Base-by-base conservation (phyloP, 2,113 vertebrate species). In the Aleadryas rufinucha region DNA sequence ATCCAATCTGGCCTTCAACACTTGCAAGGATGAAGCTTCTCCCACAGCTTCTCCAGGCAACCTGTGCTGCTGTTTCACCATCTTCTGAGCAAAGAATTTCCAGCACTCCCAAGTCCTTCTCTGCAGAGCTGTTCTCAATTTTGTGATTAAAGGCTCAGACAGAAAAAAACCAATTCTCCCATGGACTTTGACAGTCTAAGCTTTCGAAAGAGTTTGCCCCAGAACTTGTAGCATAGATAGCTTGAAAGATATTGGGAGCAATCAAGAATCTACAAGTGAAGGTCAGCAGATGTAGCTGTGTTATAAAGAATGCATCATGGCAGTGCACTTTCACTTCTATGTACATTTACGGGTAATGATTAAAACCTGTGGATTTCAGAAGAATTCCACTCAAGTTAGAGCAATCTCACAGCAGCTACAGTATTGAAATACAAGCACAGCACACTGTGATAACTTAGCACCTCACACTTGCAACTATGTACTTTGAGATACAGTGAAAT, bases 151-250 rank as follows among this genome's bases (percentile, higher is more conserved):
- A 87, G 5, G 9, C 26, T 84, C 15, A 35, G 41, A 79, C 6
- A 11, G 4, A 1, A n/a, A 56, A 76, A 53, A 8, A 6, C 1
- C 8, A 59, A 7, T 57, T 89, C 12, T 63, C 22, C 22, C 0
- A 2, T 19, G 52, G 17, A 42, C 22, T 91, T 53, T 13, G 28
- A 31, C 45, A 57, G 19, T 6, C 18, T 59, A 17, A 42, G 30
- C 20, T 81, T 59, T 53, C 10, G 6, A 26, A 52, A 75, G 42
- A n/a, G 9, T 84, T 37, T 86, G 28, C 10, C 3, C 15, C n/a
- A 69, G 66, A 28, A 65, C 26, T 33, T n/a, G 18, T 18, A 37
- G 41, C 37, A 28, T 3, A 37, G 24, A 22, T 10, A 89, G 20
- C n/a, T 74, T 42, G 33, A 74, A 87, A 77, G n/a, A 11, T 21